Base-by-base conservation (phyloP, 2,113 vertebrate genomes). In the Ciconia maguari region DNA sequence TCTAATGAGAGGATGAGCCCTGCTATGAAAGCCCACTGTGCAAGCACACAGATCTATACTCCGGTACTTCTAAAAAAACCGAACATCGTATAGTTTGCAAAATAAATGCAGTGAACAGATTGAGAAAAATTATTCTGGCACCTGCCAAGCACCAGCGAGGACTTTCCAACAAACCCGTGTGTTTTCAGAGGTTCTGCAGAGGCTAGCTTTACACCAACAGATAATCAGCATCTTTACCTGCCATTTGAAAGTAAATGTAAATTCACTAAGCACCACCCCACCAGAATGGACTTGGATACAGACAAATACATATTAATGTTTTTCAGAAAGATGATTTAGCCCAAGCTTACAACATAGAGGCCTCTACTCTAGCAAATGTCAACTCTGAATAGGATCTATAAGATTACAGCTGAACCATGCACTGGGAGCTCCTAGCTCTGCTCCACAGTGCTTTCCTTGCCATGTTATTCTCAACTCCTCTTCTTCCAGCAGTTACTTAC, bases 251-350 rank as follows among this genome's bases (percentile, higher is more conserved):
- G 10, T n/a, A 58, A 52, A 76, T 16, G 48, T 32, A 58, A 77
- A 44, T 58, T 75, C 75, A 54, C 19, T 3, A 14, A 18, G 52
- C 20, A 80, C 9, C 49, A 34, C 17, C 14, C 29, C 10, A 20
- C 27, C 49, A 77, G 41, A 65, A 74, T 1, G 5, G 34, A 38
- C 34, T 5, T 65, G 52, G 26, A 42, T 8, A 20, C 16, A 51
- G 51, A 21, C 24, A 57, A 52, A 74, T 5, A 49, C 1, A 0
- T 49, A 25, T 13, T 11, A 29, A 2, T 4, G 7, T 5, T 51
- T 69, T 81, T 72, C 19, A 38, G 32, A 86, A 58, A 41, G 29
- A 48, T 11, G 2, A n/a, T 69, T 86, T 13, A 83, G 44, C 29
- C 58, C 18, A 44, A 41, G 42, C 5, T 74, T 24, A 48, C 21